Percentiles rank a stretch among this genome's conserved stretches.
Conservation (phyloP, 2,113 vertebrate species). For the Raja brachyura region DNA sequence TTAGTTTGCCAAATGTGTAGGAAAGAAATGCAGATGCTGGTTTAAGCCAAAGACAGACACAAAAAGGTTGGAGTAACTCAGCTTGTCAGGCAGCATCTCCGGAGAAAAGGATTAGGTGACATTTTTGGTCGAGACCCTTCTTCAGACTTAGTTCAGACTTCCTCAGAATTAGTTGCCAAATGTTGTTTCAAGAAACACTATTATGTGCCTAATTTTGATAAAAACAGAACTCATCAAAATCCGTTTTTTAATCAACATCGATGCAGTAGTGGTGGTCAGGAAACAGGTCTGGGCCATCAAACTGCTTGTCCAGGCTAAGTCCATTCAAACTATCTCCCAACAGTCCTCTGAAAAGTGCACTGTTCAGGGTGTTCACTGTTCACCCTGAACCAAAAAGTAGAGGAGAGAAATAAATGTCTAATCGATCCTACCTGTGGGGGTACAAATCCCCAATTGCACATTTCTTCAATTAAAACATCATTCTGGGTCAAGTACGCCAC, state of each 20-base stretch:
- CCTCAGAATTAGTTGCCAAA: neutral
- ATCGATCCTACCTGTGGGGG: neutral
- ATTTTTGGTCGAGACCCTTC: no score
- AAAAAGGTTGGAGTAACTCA: no score
- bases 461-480: neutral
- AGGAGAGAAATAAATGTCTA: neutral
- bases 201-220: neutral
- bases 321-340: neutral
- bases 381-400: no score
- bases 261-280: neutral
- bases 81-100: no score
- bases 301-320: neutral
- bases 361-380: no score
- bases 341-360: neutral
- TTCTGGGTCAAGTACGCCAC: neutral
- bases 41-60: no score
- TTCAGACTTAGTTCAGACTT: no score
- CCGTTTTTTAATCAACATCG: neutral
- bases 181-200: neutral
- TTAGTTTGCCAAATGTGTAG: neutral
- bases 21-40: no score
- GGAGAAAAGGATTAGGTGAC: no score
- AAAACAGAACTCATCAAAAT: no score
- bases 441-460: neutral
- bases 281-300: neutral